Percentiles rank a stretch among this genome's conserved stretches.
These are phyloP conservation scores for Polymixis lichenea DNA, from an alignment of 2,888 invertebrate species.

Conservation along the genomic window DNA sequence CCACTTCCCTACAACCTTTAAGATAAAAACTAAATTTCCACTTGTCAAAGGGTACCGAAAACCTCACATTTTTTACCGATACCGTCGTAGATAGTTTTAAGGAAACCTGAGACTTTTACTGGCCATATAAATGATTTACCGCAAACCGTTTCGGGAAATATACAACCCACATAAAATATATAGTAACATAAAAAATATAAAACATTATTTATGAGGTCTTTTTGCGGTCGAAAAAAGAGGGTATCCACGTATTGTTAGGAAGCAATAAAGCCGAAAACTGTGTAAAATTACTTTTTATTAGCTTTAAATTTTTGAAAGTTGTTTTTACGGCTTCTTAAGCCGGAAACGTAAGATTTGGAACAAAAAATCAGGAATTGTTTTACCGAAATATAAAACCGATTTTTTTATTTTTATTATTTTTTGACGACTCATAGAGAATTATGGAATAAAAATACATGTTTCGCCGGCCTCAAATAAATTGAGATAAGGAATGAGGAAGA, in stretches of 20 bases:
- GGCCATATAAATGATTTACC: constrained; percentile 82
- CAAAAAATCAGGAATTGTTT: constrained; percentile 11
- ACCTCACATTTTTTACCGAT: constrained; percentile 38
- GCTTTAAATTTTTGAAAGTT: constrained; percentile 52
- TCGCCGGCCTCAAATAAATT: background rate
- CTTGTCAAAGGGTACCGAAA: constrained; percentile 57
- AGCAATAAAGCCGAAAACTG: constrained; percentile 67
- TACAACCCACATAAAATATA: constrained; percentile 67
- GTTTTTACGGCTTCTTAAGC: constrained; percentile 50
- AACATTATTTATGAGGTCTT: constrained; percentile 78
- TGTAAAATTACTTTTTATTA: constrained; percentile 62
- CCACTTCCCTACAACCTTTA: background rate
- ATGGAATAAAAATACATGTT: background rate
- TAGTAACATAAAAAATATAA: constrained; percentile 63
- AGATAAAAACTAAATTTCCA: constrained; percentile 34
- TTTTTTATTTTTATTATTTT: background rate
- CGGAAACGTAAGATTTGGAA: constrained; percentile 54
- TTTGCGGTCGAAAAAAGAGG: constrained; percentile 73
- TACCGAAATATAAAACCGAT: constrained; percentile 1
- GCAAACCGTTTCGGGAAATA: constrained; percentile 77
- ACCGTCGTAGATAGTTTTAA: constrained; percentile 70
- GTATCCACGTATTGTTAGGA: constrained; percentile 63
- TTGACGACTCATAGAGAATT: background rate
- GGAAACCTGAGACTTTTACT: constrained; percentile 81
- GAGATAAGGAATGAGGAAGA: background rate